Percentiles rank a stretch among this genome's conserved stretches.
Conservation (phyloP, 2,797 vertebrate species). For the Phylloscopus collybita region DNA sequence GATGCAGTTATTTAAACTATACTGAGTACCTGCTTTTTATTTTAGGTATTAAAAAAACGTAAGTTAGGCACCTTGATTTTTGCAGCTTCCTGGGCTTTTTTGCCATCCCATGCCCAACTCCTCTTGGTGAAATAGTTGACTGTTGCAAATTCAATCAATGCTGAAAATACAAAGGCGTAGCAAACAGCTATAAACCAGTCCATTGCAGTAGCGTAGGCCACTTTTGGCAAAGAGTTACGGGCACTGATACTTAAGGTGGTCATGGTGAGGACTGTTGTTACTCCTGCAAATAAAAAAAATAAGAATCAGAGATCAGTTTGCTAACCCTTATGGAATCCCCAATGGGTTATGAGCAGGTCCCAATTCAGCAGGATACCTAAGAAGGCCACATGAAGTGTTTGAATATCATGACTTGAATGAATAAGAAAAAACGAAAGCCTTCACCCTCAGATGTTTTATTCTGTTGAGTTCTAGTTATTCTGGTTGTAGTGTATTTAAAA, state of each 20-base stretch:
- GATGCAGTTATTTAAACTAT: not conserved
- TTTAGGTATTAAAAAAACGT: not conserved
- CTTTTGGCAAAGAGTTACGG: constrained; percentile 94
- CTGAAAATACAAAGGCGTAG: constrained; percentile 97
- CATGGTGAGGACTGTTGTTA: constrained; percentile 98
- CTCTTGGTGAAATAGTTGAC: constrained; percentile 99
- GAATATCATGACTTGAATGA: accelerated
- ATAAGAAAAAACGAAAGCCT: not conserved
- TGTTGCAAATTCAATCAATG: constrained; percentile 95
- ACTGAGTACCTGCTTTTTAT: not conserved
- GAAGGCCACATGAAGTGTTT: not conserved
- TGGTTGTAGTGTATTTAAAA: not conserved
- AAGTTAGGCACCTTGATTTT: constrained; percentile 87
- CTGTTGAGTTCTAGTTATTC: not conserved
- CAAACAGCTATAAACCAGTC: constrained; percentile 99
- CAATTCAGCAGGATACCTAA: not conserved
- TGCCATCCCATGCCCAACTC: constrained; percentile 98
- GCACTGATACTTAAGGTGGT: constrained; percentile 98
- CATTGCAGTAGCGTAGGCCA: constrained; percentile 97
- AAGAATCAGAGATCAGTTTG: not conserved
- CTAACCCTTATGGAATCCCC: not conserved
- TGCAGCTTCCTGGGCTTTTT: constrained; percentile 93
- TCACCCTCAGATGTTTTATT: not conserved
- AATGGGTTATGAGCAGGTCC: not conserved
- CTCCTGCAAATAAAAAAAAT: constrained; percentile 77